Percentiles rank a stretch among this genome's conserved stretches.
Conservation (phyloP, 2,113 vertebrate species). For the Sinocyclocheilus rhinocerous region DNA sequence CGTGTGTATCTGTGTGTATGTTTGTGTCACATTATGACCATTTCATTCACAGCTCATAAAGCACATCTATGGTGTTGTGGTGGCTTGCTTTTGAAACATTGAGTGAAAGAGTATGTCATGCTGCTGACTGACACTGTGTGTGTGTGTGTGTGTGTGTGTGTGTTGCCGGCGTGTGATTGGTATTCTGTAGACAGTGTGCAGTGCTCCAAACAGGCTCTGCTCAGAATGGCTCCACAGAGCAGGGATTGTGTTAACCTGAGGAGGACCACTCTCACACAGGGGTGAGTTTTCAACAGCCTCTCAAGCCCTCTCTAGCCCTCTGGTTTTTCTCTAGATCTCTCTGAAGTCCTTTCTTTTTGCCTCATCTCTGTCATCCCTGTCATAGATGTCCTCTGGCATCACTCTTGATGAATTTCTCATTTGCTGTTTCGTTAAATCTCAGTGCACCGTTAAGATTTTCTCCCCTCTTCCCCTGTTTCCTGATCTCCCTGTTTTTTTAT, state of each 20-base stretch:
- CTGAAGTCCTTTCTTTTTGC: constrained; percentile 29
- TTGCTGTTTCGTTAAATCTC: constrained; percentile 32
- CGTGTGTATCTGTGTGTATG: not conserved
- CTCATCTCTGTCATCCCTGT: constrained; percentile 43
- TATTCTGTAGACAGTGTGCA: constrained; percentile 77
- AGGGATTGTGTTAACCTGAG: constrained; percentile 78
- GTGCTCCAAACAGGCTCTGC: constrained; percentile 76
- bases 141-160: constrained; percentile 38
- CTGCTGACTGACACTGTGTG: constrained; percentile 53
- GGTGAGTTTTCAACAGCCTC: constrained; percentile 69
- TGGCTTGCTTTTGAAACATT: constrained; percentile 43
- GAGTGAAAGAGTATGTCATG: constrained; percentile 44
- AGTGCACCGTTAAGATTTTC: constrained; percentile 36
- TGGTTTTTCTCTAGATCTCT: not conserved
- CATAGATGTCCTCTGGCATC: constrained; percentile 44
- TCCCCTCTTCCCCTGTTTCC: constrained; percentile 40
- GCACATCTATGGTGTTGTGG: not conserved
- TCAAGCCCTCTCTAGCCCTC: constrained; percentile 24
- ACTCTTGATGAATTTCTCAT: constrained; percentile 50
- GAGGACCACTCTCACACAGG: constrained; percentile 70
- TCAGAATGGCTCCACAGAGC: constrained; percentile 81
- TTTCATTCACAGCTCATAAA: constrained; percentile 9
- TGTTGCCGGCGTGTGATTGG: constrained; percentile 70
- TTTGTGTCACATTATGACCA: not conserved
- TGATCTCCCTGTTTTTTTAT: constrained; percentile 51